These are phyloP conservation scores for Argyresthia albistria DNA, from an alignment of 2,888 invertebrate species.

Conservation along the genomic window DNA sequence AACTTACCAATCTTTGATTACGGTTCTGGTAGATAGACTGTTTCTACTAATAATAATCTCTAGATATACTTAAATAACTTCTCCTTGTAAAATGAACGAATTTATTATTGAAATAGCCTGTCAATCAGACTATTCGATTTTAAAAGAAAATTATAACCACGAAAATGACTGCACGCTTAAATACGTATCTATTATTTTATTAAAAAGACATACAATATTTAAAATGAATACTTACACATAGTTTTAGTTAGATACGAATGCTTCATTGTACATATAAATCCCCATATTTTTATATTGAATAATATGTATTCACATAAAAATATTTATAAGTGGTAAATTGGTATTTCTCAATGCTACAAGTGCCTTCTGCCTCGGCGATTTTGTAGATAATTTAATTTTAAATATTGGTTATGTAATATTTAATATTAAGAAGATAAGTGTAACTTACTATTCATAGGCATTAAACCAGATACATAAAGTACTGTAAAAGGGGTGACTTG, in stretches of 20 bases:
- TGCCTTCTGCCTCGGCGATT: constrained; percentile 16
- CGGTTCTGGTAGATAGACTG: constrained; percentile 20
- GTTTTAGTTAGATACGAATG: constrained; percentile 23
- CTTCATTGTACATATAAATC: constrained; percentile 63
- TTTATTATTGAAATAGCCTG: constrained; percentile 21
- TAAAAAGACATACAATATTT: background rate
- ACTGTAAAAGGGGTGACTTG: too few relatives aligned
- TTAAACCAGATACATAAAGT: background rate
- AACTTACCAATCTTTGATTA: background rate
- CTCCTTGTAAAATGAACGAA: background rate
- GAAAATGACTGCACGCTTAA: constrained; percentile 14
- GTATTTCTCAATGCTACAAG: constrained; percentile 54
- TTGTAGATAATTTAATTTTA: background rate
- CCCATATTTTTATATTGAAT: constrained; percentile 65
- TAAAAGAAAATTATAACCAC: constrained; percentile 8
- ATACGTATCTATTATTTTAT: constrained; percentile 7
- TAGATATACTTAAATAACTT: background rate
- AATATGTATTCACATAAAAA: constrained; percentile 42
- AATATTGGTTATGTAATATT: background rate
- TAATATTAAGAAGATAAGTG: background rate
- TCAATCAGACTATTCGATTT: constrained; percentile 16
- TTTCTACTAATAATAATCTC: constrained; percentile 14
- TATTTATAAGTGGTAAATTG: constrained; percentile 30
- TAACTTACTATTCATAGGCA: constrained; percentile 12
- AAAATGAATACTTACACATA: background rate